A percentile compares a stretch with the other conserved stretches of the same genome.
Evolutionary conservation across 2,888 invertebrate species (phyloP).

Genomic region (Apeira syringaria): DNA sequence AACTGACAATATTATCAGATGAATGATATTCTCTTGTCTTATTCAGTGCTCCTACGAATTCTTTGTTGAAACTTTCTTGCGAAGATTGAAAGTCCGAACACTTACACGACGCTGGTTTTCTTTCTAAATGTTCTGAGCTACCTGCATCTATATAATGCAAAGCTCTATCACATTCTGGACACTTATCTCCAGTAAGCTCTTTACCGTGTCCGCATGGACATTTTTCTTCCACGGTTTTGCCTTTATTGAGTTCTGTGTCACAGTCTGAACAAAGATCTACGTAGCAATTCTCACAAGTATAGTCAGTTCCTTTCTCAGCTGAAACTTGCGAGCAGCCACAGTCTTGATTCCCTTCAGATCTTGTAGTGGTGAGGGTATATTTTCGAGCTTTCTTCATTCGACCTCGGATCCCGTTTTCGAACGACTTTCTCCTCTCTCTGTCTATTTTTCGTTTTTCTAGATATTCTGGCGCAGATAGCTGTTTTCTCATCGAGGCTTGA

Average conservation of each 20-base stretch:
- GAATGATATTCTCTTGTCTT: conserved; percentile 76
- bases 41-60: conserved; percentile 55
- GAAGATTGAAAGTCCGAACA: conserved; percentile 76
- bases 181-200: conserved; percentile 56
- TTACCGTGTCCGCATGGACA: conserved; percentile 55
- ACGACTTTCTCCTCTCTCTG: conserved; percentile 86
- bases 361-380: conserved; percentile 54
- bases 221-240: conserved; percentile 51
- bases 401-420: conserved; percentile 83
- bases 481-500: conserved; percentile 87
- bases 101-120: conserved; percentile 62
- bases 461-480: conserved; percentile 94
- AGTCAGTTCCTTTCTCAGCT: conserved; percentile 68
- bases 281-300: conserved; percentile 73
- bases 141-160: conserved; percentile 73
- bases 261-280: conserved; percentile 74
- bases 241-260: conserved; percentile 60
- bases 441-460: conserved; percentile 92
- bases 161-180: conserved; percentile 69
- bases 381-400: conserved; percentile 84
- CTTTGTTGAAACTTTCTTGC: conserved; percentile 74
- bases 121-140: conserved; percentile 65
- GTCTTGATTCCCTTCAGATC: conserved; percentile 50
- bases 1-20: conserved; percentile 72
- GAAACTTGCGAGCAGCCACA: conserved; percentile 70